Base-by-base conservation (phyloP, 2,888 invertebrate genomes). In the Dugesia japonica region DNA sequence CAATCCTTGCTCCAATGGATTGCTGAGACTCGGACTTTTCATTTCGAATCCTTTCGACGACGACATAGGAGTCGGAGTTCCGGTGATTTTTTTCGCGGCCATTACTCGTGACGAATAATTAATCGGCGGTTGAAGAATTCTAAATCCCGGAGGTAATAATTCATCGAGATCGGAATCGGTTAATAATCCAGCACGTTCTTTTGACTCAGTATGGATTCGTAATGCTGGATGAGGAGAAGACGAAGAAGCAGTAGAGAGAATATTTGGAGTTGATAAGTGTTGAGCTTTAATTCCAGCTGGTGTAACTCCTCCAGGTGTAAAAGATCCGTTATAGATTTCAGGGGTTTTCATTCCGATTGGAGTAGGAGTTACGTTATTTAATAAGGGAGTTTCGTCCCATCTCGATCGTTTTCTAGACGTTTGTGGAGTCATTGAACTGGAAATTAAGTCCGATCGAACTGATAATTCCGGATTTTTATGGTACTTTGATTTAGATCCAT, bases 231-330 rank as follows among this genome's bases (percentile, higher is more conserved):
- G 94, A 85, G 97, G 97, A 79, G 97, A 86, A 84, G 98, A 97
- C 84, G 98, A 98, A 0, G 98, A 98, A 0, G 98, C 99, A 97
- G 98, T 98, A 17, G 94, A 91, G 79, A 94, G 90, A 4, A 97
- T 94, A 0, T 94, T 93, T 0, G 98, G 98, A 0, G 98, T 99
- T 0, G 94, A 92, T 90, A 99, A 90, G 0, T 90, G 93, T 95
- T 97, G 97, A 0, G 98, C 98, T 84, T 94, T 94, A 0, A 90
- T 88, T 83, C 79, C 86, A 26, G 84, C 84, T 0, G 87, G 87
- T 0, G 87, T 87, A 0, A 84, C 80, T 15, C 85, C 86, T 73
- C 84, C 84, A 92, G 1, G 94, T 91, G 26, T 91, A 42, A 89
- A 88, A n/a, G n/a, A n/a, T 73, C 82, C 81, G 42, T 80, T 79